These are phyloP conservation scores for Strongylocentrotus purpuratus DNA, from an alignment of 35 echinoderm and acorn worm species.

Conservation along the genomic window DNA sequence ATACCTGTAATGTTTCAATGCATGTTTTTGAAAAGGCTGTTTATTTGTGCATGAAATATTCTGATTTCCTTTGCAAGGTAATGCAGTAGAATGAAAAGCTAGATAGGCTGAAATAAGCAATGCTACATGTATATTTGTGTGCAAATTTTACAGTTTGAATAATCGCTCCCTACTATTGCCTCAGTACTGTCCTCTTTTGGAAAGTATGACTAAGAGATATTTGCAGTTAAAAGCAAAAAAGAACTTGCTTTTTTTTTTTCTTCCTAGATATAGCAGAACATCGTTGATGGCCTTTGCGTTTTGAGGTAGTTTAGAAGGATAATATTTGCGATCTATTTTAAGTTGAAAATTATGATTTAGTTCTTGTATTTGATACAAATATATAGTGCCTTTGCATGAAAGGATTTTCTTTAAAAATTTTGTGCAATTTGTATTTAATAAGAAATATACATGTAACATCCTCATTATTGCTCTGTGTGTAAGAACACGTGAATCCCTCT, in stretches of 20 bases:
- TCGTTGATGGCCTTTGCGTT: background rate
- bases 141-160: background rate
- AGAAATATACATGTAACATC: too few relatives aligned
- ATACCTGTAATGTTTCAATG: background rate
- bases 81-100: background rate
- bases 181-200: background rate
- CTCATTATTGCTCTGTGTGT: too few relatives aligned
- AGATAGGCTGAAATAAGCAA: background rate
- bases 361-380: background rate
- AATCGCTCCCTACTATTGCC: background rate
- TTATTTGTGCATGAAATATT: background rate
- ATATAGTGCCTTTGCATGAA: background rate
- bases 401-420: too few relatives aligned
- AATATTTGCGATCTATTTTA: background rate
- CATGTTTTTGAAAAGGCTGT: background rate
- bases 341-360: background rate
- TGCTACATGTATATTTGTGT: background rate
- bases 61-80: background rate
- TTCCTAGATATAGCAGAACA: background rate
- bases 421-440: too few relatives aligned
- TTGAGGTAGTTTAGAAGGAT: background rate
- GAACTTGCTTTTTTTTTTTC: background rate
- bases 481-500: too few relatives aligned
- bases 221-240: background rate
- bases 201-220: background rate